Evolutionary conservation across 1,140 invertebrate genomes (phyloP), one percentile per base, ranked within the genome.

Genomic region (Sitobion miscanthi): DNA sequence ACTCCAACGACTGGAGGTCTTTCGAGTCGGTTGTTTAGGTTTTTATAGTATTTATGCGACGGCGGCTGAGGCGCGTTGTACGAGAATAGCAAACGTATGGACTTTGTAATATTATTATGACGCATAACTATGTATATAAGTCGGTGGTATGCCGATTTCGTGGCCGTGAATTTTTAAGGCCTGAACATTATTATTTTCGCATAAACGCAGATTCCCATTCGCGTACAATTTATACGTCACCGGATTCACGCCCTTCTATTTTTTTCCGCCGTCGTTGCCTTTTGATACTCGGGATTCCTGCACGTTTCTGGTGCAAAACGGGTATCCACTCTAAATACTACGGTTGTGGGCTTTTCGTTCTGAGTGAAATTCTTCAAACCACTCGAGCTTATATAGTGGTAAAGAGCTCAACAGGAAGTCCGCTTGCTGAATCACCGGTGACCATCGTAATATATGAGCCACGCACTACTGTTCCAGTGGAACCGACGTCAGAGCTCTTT

Each of bases 381-480:
- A 77, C 62, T 77, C 14, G 5, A 77, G 62, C 62, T 77, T 77
- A 77, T 77, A 77, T 54, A 77, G n/a, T 20, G n/a, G 62, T 17
- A 77, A 77, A 77, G n/a, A 77, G 62, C 62, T 77, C n/a, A 77
- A n/a, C 62, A 77, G 62, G 30, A 77, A n/a, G n/a, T 77, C 62
- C 62, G 30, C n/a, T 77, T 77, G 62, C n/a, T 77, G 62, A 77
- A 30, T 23, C 30, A 14, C n/a, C 14, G 1, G 30, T 77, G 62
- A 77, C n/a, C 62, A 77, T 35, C 14, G 62, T 77, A 77, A 77
- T 77, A 77, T n/a, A 77, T 77, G 4, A 77, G 30, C 62, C 62
- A 77, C 62, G n/a, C 62, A 77, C 14, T 77, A 77, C 62, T 77
- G 14, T 69, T 69, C 11, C 62, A n/a, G 62, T 69, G 30, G 30